These are phyloP conservation scores for Catocala fraxini DNA, from an alignment of 2,888 invertebrate genomes.

Conservation along the genomic window DNA sequence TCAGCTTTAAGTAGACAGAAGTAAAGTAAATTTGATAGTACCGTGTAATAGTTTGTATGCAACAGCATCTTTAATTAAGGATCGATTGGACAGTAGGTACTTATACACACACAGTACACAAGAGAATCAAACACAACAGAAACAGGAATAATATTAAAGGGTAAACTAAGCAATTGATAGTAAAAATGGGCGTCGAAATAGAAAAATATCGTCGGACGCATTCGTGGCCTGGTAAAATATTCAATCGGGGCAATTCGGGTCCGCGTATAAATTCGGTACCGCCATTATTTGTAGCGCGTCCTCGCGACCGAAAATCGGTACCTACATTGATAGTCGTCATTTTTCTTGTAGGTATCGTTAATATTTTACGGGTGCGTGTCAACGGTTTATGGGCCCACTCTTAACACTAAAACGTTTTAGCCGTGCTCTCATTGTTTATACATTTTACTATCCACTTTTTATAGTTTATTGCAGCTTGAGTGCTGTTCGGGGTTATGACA, in stretches of 20 bases:
- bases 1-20: no score
- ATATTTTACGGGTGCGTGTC: conserved; percentile 87
- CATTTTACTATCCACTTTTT: conserved; percentile 86
- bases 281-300: conserved; percentile 85
- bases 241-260: conserved; percentile 86
- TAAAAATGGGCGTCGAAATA: conserved; percentile 85
- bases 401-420: conserved; percentile 87
- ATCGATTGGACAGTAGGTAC: neutral
- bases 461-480: conserved; percentile 82
- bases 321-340: conserved; percentile 86
- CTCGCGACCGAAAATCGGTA: conserved; percentile 85
- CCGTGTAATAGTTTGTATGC: neutral
- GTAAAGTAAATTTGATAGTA: neutral
- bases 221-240: conserved; percentile 87
- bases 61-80: neutral
- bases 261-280: conserved; percentile 84
- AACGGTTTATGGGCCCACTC: conserved; percentile 86
- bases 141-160: conserved; percentile 82
- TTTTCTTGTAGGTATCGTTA: conserved; percentile 86
- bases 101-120: no score
- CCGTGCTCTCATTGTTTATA: conserved; percentile 86
- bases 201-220: conserved; percentile 85
- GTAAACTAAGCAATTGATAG: conserved; percentile 86
- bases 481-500: conserved; percentile 77
- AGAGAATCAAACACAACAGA: conserved; percentile 54